Evolutionary conservation across 2,113 vertebrate species (phyloP), one percentile per base, ranked within the genome.

Genomic region (Nibea coibor): DNA sequence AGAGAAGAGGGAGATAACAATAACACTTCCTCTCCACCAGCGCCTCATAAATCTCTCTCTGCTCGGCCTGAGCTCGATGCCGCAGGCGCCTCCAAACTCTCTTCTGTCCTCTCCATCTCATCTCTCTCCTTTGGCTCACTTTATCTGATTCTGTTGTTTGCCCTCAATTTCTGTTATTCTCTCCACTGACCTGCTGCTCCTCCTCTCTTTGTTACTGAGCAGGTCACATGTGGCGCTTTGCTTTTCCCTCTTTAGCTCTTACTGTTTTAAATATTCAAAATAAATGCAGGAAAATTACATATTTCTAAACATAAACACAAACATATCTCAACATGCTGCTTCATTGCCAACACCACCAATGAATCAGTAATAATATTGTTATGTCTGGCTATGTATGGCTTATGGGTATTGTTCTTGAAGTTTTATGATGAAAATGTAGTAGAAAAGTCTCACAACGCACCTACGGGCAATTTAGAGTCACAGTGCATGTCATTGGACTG

Each of bases 1-100:
- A 82, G 22, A 81, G 39, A 69, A 39, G 26, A 76, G 53, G 47
- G 67, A 42, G 67, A 61, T 84, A 78, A 79, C 47, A 83, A 78
- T 42, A 75, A 65, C 61, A 76, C 58, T 68, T 75, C 76, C 58
- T 39, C 47, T 81, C 19, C 57, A 53, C 26, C n/a, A 75, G 72
- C 28, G 31, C 39, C 78, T 86, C 75, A 81, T 89, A 84, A 73
- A 84, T 87, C 84, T 89, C 83, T 71, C 45, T 65, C 58, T 22
- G 51, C 61, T 56, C 3, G 26, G 80, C 72, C 83, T 39, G 24
- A 1, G 65, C 56, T 66, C 6, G 56, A 14, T 63, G 87, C 87
- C 51, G 12, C 81, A 15, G 84, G 84, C 62, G 0, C 20, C 42
- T 81, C 48, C 50, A 63, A 66, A 67, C 69, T 58, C 65, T 43